A percentile compares a stretch with the other conserved stretches of the same genome.
phyloP scores from a whole-genome alignment of 2,797 vertebrate species.

The Discoglossus pictus region DNA sequence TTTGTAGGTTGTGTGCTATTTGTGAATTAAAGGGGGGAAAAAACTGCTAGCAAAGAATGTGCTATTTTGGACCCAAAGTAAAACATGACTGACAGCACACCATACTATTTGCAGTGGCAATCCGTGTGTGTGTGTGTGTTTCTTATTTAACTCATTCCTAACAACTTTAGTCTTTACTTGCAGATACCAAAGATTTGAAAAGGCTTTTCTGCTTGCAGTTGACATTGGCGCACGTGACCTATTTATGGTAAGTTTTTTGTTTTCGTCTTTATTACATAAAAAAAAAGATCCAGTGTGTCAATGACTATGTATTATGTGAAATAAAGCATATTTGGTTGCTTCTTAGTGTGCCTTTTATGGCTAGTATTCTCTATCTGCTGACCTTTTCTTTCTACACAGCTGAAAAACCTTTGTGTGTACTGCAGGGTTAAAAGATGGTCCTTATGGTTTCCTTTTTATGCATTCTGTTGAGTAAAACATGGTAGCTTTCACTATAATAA shows the following conservation, averaged over 20 bases:
- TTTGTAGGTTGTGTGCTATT: too few relatives aligned
- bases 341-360: constrained; percentile 48
- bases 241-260: constrained; percentile 78
- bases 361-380: constrained; percentile 54
- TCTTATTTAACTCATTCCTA: neutral
- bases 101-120: too few relatives aligned
- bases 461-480: constrained; percentile 54
- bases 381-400: constrained; percentile 54
- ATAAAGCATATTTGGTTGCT: constrained; percentile 51
- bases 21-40: too few relatives aligned
- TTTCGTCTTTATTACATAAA: constrained; percentile 52
- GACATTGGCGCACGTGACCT: constrained; percentile 89
- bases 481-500: constrained; percentile 70
- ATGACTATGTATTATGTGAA: too few relatives aligned
- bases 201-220: constrained; percentile 93
- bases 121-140: neutral
- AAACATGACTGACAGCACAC: too few relatives aligned
- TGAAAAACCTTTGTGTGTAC: constrained; percentile 55
- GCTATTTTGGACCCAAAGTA: too few relatives aligned
- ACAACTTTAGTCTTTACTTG: constrained; percentile 47
- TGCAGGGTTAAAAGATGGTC: constrained; percentile 60
- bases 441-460: constrained; percentile 59
- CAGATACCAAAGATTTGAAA: constrained; percentile 91
- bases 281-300: constrained; percentile 56
- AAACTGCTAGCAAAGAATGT: too few relatives aligned